Base-by-base conservation (phyloP, 2,888 invertebrate genomes). In the Chorisops tibialis region DNA sequence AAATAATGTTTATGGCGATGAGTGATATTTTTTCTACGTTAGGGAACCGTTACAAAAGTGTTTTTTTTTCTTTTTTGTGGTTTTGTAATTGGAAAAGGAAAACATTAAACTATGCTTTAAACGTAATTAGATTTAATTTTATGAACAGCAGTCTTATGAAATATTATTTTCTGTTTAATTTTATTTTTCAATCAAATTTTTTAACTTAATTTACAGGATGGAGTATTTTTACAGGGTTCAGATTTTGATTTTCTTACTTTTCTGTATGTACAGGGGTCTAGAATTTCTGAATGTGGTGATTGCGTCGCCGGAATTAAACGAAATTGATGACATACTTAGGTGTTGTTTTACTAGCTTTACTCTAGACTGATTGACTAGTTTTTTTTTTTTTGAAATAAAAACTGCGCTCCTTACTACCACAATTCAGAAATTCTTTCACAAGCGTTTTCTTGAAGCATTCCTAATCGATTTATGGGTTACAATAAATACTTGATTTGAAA, bases 61-160 rank as follows among this genome's bases (percentile, higher is more conserved):
- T n/a, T n/a, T n/a, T n/a, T n/a, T n/a, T n/a, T n/a, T 30, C 30
- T 30, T 30, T 30, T 30, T 30, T 30, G 9, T 30, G 30, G 9
- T 30, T 30, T 30, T 30, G 7, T 30, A 30, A 30, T 30, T 9
- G 30, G n/a, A n/a, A n/a, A n/a, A n/a, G n/a, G n/a, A n/a, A n/a
- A n/a, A 30, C 9, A 7, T 30, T 30, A 7, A 30, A 30, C 30
- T 30, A 30, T 30, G 9, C 9, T 30, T 30, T 30, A 30, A 30
- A 7, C 5, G 9, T 30, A 30, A 30, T 49, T 22, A 50, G 7
- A 35, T 12, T 50, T 50, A 14, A 12, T 22, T 22, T 45, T 56
- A 56, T 35, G 30, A 56, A 56, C 56, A 56, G 56, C 56, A 56
- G 56, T 56, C 56, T 56, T 56, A 56, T 45, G 12, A 16, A 30